These are phyloP conservation scores for Vanacampus margaritifer DNA, from an alignment of 2,113 vertebrate species.

Conservation along the genomic window DNA sequence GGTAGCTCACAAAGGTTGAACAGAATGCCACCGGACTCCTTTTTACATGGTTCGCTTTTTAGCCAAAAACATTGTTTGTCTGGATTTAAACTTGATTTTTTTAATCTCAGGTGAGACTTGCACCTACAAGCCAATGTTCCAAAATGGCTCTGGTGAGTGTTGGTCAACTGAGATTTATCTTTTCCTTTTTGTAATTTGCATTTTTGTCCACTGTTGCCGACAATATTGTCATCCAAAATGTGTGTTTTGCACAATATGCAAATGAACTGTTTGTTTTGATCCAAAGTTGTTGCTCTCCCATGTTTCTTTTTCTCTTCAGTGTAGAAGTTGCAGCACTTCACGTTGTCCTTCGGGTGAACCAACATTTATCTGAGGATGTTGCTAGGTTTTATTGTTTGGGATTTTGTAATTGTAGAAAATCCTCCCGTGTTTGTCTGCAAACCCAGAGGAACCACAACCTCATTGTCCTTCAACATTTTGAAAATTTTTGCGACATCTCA, in stretches of 20 bases:
- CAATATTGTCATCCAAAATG: background rate
- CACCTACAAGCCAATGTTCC: background rate
- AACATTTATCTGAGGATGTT: background rate
- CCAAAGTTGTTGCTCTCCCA: background rate
- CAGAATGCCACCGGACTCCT: background rate
- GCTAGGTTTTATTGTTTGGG: background rate
- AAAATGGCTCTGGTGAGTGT: background rate
- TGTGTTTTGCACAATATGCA: background rate
- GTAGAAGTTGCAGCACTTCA: background rate
- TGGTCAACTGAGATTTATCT: background rate
- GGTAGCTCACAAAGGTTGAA: background rate
- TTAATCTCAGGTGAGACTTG: background rate
- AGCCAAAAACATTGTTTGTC: background rate
- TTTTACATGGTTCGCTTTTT: background rate
- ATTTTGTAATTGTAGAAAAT: background rate
- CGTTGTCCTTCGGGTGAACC: background rate
- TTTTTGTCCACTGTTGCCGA: background rate
- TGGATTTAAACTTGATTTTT: background rate
- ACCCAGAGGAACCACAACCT: background rate
- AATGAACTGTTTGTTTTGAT: background rate
- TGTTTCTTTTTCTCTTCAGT: background rate
- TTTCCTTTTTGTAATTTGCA: background rate
- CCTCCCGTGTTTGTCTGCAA: background rate
- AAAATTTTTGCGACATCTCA: background rate
- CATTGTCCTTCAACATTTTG: background rate